These are phyloP conservation scores for Eupithecia vulgata DNA, from an alignment of 2,888 invertebrate species.

Conservation along the genomic window DNA sequence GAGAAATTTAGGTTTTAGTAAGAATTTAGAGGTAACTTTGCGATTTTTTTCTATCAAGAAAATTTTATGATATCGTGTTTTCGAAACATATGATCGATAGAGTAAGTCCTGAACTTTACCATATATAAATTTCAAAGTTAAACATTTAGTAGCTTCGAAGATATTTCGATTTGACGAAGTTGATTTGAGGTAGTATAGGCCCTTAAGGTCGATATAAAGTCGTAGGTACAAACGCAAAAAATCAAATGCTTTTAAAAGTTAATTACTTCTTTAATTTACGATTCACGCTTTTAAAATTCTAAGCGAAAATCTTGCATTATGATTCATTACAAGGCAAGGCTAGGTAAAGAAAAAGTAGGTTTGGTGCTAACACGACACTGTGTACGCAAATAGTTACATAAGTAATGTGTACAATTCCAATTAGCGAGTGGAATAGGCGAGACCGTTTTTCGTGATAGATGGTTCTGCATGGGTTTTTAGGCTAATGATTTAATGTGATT, in stretches of 20 bases:
- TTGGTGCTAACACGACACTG: slow-evolving; percentile 29
- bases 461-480: slow-evolving; percentile 18
- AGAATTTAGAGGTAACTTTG: too few relatives aligned
- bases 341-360: slow-evolving; percentile 38
- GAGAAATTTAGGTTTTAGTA: too few relatives aligned
- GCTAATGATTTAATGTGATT: slow-evolving; percentile 1
- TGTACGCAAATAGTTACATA: slow-evolving; percentile 33
- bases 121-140: too few relatives aligned
- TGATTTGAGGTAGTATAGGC: too few relatives aligned
- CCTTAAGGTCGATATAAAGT: background rate
- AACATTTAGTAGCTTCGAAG: too few relatives aligned
- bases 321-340: slow-evolving; percentile 5
- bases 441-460: slow-evolving; percentile 27
- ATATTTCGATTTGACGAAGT: too few relatives aligned
- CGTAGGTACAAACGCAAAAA: background rate
- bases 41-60: too few relatives aligned
- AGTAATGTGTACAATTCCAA: slow-evolving; percentile 42
- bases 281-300: background rate
- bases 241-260: background rate
- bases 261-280: background rate
- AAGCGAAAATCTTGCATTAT: slow-evolving; percentile 5
- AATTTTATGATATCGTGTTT: too few relatives aligned
- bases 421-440: slow-evolving; percentile 34
- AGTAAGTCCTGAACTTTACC: too few relatives aligned
- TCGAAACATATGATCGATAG: too few relatives aligned